Percentiles rank a stretch among this genome's conserved stretches.
These are phyloP conservation scores for Arrhamphus sclerolepis DNA, from an alignment of 2,797 vertebrate species.

Conservation along the genomic window DNA sequence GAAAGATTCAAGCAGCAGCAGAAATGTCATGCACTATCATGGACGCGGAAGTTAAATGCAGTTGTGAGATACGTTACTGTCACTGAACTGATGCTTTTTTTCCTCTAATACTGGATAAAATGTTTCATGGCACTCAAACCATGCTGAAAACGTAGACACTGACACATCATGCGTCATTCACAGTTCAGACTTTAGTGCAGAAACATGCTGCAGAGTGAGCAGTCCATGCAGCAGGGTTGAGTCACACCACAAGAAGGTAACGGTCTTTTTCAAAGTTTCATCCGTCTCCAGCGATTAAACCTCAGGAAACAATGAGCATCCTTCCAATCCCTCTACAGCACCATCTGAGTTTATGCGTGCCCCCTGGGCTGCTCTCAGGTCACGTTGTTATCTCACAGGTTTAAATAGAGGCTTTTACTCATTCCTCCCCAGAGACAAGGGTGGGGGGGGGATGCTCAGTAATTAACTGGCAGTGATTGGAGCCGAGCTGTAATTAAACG, in stretches of 20 bases:
- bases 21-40: slow-evolving; percentile 15
- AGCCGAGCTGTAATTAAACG: slow-evolving; percentile 66
- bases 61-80: background rate
- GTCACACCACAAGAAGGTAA: slow-evolving; percentile 24
- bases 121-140: background rate
- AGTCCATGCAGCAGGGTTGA: slow-evolving; percentile 21
- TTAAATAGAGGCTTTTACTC: slow-evolving; percentile 53
- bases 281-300: slow-evolving; percentile 37
- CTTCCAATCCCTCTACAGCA: slow-evolving; percentile 18
- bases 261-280: slow-evolving; percentile 10
- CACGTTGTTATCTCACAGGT: slow-evolving; percentile 40
- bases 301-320: slow-evolving; percentile 19
- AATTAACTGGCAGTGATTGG: slow-evolving; percentile 63
- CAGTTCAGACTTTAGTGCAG: slow-evolving; percentile 4
- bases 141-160: slow-evolving; percentile 8
- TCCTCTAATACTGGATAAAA: background rate
- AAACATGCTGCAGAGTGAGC: slow-evolving; percentile 7
- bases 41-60: background rate
- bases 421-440: slow-evolving; percentile 35
- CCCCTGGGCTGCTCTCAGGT: slow-evolving; percentile 41
- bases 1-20: slow-evolving; percentile 19
- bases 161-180: slow-evolving; percentile 14
- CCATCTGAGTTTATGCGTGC: slow-evolving; percentile 1
- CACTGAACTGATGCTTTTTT: slow-evolving; percentile 2
- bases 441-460: slow-evolving; percentile 46